Evolutionary conservation across 2,113 vertebrate genomes (phyloP).

Genomic region (Bufo gargarizans): DNA sequence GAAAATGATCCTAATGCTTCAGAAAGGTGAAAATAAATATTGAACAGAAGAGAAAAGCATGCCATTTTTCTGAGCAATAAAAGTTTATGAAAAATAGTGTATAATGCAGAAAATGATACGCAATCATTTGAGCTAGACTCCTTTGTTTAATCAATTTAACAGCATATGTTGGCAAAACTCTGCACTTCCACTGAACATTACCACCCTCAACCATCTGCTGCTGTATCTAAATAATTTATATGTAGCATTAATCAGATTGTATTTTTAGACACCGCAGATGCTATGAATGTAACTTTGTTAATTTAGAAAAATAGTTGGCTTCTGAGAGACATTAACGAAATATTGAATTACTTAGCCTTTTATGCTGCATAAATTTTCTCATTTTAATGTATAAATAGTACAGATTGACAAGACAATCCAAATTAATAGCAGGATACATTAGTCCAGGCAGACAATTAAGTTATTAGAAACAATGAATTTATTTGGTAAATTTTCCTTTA

Average conservation of each 20-base stretch:
- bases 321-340: slow-evolving; percentile 48
- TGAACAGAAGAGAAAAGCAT: background rate
- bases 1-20: slow-evolving; percentile 3
- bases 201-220: slow-evolving; percentile 71
- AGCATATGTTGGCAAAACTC: slow-evolving; percentile 71
- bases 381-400: slow-evolving; percentile 41
- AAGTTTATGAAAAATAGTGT: background rate
- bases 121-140: slow-evolving; percentile 68
- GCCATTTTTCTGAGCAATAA: slow-evolving; percentile 3
- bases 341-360: slow-evolving; percentile 49
- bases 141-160: slow-evolving; percentile 66
- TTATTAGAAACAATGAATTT: slow-evolving; percentile 25
- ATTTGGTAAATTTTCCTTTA: background rate
- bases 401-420: slow-evolving; percentile 39
- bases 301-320: slow-evolving; percentile 52
- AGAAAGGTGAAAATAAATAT: background rate
- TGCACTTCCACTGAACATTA: slow-evolving; percentile 68
- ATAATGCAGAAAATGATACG: slow-evolving; percentile 51
- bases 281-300: slow-evolving; percentile 46
- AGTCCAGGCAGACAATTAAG: slow-evolving; percentile 27
- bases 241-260: slow-evolving; percentile 52
- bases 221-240: slow-evolving; percentile 61
- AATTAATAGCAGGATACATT: slow-evolving; percentile 24
- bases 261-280: slow-evolving; percentile 50
- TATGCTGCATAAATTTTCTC: slow-evolving; percentile 27